Percentiles rank a stretch among this genome's conserved stretches.
phyloP scores from a whole-genome alignment of 2,113 vertebrate genomes.

The Phocoena sinus region DNA sequence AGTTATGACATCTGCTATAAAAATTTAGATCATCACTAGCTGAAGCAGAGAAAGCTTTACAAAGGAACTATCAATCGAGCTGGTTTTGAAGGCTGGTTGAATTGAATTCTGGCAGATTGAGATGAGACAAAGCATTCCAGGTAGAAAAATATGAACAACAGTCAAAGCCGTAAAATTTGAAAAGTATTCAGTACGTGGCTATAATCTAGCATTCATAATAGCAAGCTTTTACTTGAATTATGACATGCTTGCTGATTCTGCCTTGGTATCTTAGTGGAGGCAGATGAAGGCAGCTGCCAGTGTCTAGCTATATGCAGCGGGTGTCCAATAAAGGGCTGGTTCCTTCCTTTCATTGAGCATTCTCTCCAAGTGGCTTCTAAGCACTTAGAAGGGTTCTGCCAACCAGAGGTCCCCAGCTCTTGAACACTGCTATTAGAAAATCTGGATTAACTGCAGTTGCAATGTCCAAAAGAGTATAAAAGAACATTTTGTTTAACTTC shows the following conservation, averaged over 20 bases:
- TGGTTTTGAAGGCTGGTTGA: not conserved
- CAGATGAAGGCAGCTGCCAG: not conserved
- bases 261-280: not conserved
- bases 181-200: not conserved
- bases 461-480: constrained; percentile 2
- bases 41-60: constrained; percentile 5
- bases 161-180: not conserved
- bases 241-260: not conserved
- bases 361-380: constrained; percentile 4
- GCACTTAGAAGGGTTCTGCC: not conserved
- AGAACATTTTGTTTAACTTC: not conserved
- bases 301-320: not conserved
- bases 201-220: not conserved
- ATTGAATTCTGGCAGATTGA: not conserved
- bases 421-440: not conserved
- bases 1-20: not conserved
- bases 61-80: not conserved
- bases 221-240: constrained; percentile 12
- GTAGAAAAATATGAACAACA: not conserved
- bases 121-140: not conserved
- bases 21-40: not conserved
- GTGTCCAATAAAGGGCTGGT: not conserved
- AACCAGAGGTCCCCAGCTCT: not conserved
- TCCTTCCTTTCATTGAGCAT: not conserved
- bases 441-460: not conserved